Conservation (phyloP, 1,140 invertebrate genomes). For the Temnothorax curvispinosus region DNA sequence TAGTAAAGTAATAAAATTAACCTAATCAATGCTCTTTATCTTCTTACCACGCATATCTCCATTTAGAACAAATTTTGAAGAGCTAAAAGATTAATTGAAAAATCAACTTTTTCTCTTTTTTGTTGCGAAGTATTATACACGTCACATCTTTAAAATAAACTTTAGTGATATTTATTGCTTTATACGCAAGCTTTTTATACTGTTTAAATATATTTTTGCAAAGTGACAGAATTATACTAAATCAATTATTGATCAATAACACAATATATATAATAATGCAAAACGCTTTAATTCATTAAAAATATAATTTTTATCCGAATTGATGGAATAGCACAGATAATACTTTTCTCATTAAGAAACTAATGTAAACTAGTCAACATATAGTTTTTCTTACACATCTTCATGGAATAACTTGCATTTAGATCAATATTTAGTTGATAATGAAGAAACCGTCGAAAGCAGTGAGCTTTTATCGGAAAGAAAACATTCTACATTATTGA, state of each 20-base stretch:
- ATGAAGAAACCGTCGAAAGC: not conserved
- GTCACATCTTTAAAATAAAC: not conserved
- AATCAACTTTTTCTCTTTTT: not conserved
- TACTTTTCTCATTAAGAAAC: not conserved
- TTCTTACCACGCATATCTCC: not conserved
- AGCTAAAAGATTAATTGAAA: not conserved
- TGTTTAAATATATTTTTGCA: not conserved
- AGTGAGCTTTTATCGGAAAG: not conserved
- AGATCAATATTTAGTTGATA: conserved; percentile 17
- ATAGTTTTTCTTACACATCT: not conserved
- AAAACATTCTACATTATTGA: conserved; percentile 1
- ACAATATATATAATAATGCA: not conserved
- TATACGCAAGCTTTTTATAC: not conserved
- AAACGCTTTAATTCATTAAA: not conserved
- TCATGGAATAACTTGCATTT: not conserved
- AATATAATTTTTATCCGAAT: not conserved
- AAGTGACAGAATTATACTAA: not conserved
- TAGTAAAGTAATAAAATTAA: not conserved
- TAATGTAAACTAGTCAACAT: not conserved
- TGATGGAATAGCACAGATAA: not conserved
- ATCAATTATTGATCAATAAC: conserved; percentile 1
- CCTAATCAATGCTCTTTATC: not conserved
- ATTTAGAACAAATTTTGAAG: not conserved
- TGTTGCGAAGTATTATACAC: not conserved
- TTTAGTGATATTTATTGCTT: not conserved